Base-by-base conservation (phyloP, 2,797 vertebrate species). In the Phyllotis vaccarum region DNA sequence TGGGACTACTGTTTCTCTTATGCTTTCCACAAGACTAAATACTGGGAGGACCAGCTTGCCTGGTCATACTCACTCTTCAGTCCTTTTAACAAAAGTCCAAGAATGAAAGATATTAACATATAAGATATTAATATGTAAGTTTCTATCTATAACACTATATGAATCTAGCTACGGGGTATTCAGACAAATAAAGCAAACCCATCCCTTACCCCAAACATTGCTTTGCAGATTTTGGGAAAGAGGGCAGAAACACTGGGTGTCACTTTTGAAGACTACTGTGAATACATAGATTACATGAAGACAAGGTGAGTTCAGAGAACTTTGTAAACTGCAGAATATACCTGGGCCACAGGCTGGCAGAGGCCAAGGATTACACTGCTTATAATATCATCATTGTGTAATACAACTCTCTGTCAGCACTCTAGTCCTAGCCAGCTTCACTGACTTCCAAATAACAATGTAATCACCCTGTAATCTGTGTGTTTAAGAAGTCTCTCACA, bases 401-500 rank as follows among this genome's bases (percentile, higher is more conserved):
- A 90, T 19, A 43, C 0, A 0, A n/a, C 19, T 19, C 83, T 88
- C 87, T 78, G 93, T 87, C 87, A 83, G 88, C 27, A 8, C 6
- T 1, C 58, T 0, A 19, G 79, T 40, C 62, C 83, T 68, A 58
- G 34, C 70, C 83, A 70, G 89, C 89, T 66, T 66, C 94, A 13
- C 76, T 2, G 6, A 66, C 92, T 95, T 91, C 91, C 86, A 95
- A 86, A 87, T 17, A 43, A 24, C 83, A 93, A 22, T 49, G 64
- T 43, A 80, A 78, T 91, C 79, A 54, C 49, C 11, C 86, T 96
- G n/a, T 58, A 86, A 96, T 79, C 87, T 81, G 3, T n/a, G 62
- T 64, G 75, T 64, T 94, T 88, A 93, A 86, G 81, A 95, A 95
- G 66, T 29, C 80, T 64, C 91, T 68, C 31, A 54, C 43, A 64